A percentile compares a stretch with the other conserved stretches of the same genome.
phyloP scores from a whole-genome alignment of 2,888 invertebrate genomes.

The Bombylius discolor region DNA sequence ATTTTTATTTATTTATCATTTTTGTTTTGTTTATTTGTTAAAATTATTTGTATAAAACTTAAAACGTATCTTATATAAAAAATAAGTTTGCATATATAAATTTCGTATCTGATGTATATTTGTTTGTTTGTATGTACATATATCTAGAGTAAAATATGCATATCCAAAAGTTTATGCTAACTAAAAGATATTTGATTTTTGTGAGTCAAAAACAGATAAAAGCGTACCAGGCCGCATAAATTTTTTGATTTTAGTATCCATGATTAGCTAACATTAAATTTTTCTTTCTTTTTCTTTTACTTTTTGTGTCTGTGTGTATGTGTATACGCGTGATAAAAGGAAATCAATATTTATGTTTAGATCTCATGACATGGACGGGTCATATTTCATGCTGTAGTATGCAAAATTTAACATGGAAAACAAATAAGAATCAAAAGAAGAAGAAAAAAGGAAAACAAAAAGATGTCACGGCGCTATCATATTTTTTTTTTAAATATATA shows the following conservation, averaged over 20 bases:
- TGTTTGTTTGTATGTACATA: no score
- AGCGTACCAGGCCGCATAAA: slow-evolving; percentile 7
- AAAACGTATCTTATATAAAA: no score
- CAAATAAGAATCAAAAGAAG: not conserved
- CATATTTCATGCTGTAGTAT: not conserved
- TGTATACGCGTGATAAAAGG: slow-evolving; percentile 3
- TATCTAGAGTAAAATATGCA: no score
- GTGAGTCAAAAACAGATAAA: not conserved
- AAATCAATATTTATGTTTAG: slow-evolving; percentile 8
- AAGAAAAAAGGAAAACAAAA: not conserved
- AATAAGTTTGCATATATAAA: no score
- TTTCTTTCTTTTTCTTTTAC: not conserved
- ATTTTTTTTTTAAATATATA: not conserved
- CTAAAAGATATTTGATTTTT: no score
- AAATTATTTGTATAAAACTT: no score
- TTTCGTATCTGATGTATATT: no score
- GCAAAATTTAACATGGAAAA: not conserved
- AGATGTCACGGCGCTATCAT: not conserved
- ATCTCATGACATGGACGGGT: slow-evolving; percentile 5
- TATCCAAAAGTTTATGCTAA: no score
- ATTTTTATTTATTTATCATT: no score
- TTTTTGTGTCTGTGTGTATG: no score
- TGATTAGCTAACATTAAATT: slow-evolving; percentile 8
- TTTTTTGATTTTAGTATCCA: slow-evolving; percentile 5
- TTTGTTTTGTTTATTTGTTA: no score